phyloP scores from a whole-genome alignment of 1,140 invertebrate species.

The Aradophagus sp. region DNA sequence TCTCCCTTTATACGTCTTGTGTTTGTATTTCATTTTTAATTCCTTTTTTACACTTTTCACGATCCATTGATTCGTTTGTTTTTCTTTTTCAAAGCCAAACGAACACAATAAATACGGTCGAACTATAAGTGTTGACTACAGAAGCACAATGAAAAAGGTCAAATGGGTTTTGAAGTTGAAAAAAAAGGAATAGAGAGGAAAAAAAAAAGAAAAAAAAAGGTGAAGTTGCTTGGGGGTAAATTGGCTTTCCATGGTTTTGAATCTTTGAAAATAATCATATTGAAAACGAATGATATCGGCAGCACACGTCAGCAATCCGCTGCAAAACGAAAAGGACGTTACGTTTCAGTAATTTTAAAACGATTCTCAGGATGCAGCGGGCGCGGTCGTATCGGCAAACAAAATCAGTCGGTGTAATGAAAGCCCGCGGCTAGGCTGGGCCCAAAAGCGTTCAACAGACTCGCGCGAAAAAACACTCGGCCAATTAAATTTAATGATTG shows the following conservation, averaged over 20 bases:
- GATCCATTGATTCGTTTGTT: no score
- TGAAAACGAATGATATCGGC: conserved; percentile 49
- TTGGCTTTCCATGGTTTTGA: conserved; percentile 51
- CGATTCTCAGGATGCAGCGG: conserved; percentile 70
- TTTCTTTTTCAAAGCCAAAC: no score
- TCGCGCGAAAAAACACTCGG: conserved; percentile 17
- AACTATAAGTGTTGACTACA: conserved; percentile 6
- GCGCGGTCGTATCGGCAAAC: conserved; percentile 71
- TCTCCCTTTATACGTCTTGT: no score
- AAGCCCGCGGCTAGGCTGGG: conserved; percentile 51
- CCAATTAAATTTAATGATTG: conserved; percentile 25
- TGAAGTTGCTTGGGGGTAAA: conserved; percentile 27
- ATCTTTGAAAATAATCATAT: conserved; percentile 53
- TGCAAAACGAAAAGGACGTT: conserved; percentile 55
- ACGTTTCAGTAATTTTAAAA: conserved; percentile 71
- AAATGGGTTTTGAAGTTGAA: conserved; percentile 21
- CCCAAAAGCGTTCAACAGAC: conserved; percentile 48
- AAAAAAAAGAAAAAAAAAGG: neutral
- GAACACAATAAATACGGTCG: no score
- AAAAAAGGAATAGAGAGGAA: conserved; percentile 3
- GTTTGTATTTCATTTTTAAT: no score
- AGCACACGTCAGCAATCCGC: conserved; percentile 52
- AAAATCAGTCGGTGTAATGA: conserved; percentile 68
- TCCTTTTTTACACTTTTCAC: no score
- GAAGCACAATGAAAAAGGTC: neutral